Conservation (phyloP, 2,113 vertebrate genomes). For the Hippocampus abdominalis region DNA sequence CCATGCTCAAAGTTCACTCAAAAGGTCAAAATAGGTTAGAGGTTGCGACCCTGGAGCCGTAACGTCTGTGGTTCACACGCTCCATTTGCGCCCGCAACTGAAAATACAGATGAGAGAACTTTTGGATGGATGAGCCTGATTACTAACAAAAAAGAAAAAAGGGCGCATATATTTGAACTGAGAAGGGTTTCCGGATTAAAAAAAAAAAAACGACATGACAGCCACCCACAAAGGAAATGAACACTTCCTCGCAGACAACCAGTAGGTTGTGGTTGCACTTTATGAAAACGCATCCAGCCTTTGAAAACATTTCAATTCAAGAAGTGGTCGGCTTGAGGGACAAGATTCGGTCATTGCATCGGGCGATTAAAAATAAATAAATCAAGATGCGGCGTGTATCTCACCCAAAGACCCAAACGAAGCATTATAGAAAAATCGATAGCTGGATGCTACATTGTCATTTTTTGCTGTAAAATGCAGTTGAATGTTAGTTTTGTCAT, state of each 20-base stretch:
- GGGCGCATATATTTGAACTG: neutral
- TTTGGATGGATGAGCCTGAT: too few species aligned
- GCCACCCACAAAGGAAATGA: constrained; percentile 18
- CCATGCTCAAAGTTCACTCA: constrained; percentile 35
- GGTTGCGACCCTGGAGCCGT: constrained; percentile 43
- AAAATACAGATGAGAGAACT: neutral
- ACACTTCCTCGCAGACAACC: constrained; percentile 27
- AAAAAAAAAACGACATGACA: neutral
- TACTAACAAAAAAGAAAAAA: neutral
- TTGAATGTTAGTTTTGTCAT: neutral
- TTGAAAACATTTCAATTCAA: constrained; percentile 1
- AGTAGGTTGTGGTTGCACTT: constrained; percentile 6
- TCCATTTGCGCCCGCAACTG: constrained; percentile 19
- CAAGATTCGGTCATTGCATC: neutral
- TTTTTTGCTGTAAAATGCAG: too few species aligned
- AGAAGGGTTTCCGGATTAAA: too few species aligned
- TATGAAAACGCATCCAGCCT: neutral
- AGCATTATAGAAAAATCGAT: neutral
- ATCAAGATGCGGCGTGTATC: too few species aligned
- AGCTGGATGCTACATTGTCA: too few species aligned
- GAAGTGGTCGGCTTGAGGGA: constrained; percentile 25
- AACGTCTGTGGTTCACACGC: constrained; percentile 63
- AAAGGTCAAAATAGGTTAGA: constrained; percentile 34
- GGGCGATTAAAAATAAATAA: neutral
- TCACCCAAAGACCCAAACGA: neutral